Base-by-base conservation (phyloP, 1,140 invertebrate genomes). In the Vanessa atalanta region DNA sequence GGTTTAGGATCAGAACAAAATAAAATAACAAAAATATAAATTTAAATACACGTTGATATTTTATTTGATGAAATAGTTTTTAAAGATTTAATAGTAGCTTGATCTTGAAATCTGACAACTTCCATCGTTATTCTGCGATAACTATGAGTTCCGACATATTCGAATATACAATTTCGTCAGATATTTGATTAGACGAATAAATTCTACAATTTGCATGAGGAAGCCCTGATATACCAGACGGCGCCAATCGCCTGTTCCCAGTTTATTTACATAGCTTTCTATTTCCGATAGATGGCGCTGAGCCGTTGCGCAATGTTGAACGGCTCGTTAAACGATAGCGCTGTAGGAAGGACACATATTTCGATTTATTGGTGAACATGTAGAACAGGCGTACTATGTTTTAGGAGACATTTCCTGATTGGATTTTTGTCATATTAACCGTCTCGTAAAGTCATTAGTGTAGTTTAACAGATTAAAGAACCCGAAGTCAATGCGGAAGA, bases 211-310 rank as follows among this genome's bases (percentile, higher is more conserved):
- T 83, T 80, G 80, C 81, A 83, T 83, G 73, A 83, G 84, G 86
- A 85, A 86, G 72, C 72, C 48, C 64, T 65, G 73, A 73, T 26
- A 23, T 26, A 12, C 71, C 75, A 76, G 67, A 67, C 76, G 57
- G 75, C 79, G 71, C 60, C 72, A 47, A 64, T 67, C 75, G 60
- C 43, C 76, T 77, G 77, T 79, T 85, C 85, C 74, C 78, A 73
- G 80, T 81, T 76, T 79, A 85, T 87, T 87, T 86, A 83, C 80
- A 86, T 84, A 70, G 83, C 84, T 89, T 88, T 87, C 87, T 85
- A 89, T 82, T 88, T 83, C 84, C 84, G 79, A 79, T 84, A 89
- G 86, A 81, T 88, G 86, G 84, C 83, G 84, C 77, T 88, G 57
- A 37, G 8, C 60, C 23, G 61, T 79, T 79, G 73, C 69, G 77